Conservation (phyloP, 1,140 invertebrate genomes). For the Bombus cullumanus region DNA sequence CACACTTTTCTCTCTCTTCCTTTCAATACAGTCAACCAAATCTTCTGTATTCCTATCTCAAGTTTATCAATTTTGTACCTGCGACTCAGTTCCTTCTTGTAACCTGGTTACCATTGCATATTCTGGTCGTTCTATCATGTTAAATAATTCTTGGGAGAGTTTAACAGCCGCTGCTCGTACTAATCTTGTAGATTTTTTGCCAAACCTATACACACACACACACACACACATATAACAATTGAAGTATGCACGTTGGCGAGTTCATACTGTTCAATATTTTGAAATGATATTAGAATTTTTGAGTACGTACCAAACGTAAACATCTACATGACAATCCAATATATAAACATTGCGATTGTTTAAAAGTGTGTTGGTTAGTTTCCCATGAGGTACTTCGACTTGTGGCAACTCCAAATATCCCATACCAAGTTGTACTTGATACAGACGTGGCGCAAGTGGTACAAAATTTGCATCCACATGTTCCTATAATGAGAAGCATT, state of each 20-base stretch:
- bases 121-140: constrained; percentile 94
- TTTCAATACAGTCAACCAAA: neutral
- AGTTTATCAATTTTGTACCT: constrained; percentile 76
- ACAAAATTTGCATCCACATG: constrained; percentile 91
- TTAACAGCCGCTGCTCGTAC: constrained; percentile 98
- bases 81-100: constrained; percentile 92
- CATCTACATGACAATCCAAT: constrained; percentile 96
- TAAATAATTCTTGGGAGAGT: constrained; percentile 96
- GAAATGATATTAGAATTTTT: neutral
- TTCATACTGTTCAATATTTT: neutral
- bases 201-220: constrained; percentile 88
- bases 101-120: constrained; percentile 95
- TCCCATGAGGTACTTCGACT: constrained; percentile 92
- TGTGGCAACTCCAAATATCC: constrained; percentile 99
- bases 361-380: constrained; percentile 89
- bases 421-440: constrained; percentile 98
- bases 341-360: constrained; percentile 98
- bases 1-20: neutral
- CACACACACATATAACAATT: neutral
- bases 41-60: neutral
- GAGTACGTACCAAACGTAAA: constrained; percentile 96
- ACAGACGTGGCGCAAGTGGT: constrained; percentile 91
- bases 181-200: constrained; percentile 97
- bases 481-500: constrained; percentile 83
- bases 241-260: neutral